Percentiles rank a stretch among this genome's conserved stretches.
Evolutionary conservation across 2,797 vertebrate genomes (phyloP).

Genomic region (Tokudaia muenninki): DNA sequence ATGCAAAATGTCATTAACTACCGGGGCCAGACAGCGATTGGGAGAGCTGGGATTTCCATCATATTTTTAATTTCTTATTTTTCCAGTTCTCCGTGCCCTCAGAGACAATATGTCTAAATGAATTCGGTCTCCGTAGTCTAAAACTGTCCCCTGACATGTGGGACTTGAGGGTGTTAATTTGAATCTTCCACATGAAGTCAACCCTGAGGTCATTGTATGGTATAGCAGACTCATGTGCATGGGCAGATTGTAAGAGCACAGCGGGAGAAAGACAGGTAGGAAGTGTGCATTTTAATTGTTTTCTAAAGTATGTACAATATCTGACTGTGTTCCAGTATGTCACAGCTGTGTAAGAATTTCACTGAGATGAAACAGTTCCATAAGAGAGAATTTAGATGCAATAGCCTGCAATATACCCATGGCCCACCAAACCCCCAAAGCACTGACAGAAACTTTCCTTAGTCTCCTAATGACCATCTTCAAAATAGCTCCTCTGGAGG

Average conservation of each 20-base stretch:
- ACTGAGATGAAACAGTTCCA: background rate
- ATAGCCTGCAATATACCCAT: background rate
- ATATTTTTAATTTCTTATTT: background rate
- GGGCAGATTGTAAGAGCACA: background rate
- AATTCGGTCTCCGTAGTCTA: background rate
- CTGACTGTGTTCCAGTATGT: background rate
- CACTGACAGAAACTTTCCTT: background rate
- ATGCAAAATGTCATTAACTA: background rate
- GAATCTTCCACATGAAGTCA: background rate
- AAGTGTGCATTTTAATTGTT: background rate
- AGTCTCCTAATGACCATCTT: background rate
- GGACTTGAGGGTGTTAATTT: background rate
- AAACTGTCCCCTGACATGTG: background rate
- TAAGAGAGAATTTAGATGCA: background rate
- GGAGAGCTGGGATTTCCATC: background rate
- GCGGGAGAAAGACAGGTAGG: background rate
- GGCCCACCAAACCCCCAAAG: background rate
- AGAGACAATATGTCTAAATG: background rate
- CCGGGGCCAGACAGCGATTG: background rate
- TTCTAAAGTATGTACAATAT: background rate
- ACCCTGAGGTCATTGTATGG: background rate
- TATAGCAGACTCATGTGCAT: background rate
- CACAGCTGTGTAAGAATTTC: background rate
- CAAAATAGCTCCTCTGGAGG: background rate
- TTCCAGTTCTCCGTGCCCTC: conserved; percentile 11